Evolutionary conservation across 1,140 invertebrate genomes (phyloP).

Genomic region (Penaeus indicus): DNA sequence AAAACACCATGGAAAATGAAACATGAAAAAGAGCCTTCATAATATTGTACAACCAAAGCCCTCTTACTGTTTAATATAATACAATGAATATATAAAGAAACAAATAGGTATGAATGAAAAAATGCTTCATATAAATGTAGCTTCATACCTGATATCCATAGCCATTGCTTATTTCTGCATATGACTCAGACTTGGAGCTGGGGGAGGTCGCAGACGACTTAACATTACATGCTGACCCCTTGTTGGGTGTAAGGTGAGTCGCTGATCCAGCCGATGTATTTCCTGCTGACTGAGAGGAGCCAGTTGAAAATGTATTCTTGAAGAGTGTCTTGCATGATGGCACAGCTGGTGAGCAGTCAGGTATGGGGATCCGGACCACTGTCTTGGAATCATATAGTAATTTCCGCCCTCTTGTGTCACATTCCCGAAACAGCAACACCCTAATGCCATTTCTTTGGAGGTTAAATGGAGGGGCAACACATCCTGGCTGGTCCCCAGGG

Average conservation of each 20-base stretch:
- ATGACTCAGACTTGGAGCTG: slow-evolving; percentile 38
- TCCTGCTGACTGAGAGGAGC: neutral
- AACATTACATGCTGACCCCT: slow-evolving; percentile 5
- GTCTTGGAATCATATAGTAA: slow-evolving; percentile 88
- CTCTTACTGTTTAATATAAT: neutral
- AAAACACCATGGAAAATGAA: too few species aligned
- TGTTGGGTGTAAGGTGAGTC: neutral
- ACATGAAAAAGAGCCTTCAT: too few species aligned
- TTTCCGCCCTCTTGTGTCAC: slow-evolving; percentile 83
- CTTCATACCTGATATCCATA: slow-evolving; percentile 52
- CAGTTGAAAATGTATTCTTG: slow-evolving; percentile 9
- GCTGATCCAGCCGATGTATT: neutral
- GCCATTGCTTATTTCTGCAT: slow-evolving; percentile 41
- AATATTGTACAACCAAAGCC: too few species aligned
- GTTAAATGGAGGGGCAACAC: neutral
- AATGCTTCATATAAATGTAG: neutral
- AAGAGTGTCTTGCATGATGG: slow-evolving; percentile 32
- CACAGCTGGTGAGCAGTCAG: slow-evolving; percentile 13
- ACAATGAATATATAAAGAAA: neutral
- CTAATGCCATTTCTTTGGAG: slow-evolving; percentile 69
- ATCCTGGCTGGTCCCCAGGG: neutral
- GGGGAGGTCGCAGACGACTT: slow-evolving; percentile 11
- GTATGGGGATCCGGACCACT: slow-evolving; percentile 74
- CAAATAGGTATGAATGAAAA: neutral
- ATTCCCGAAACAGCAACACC: slow-evolving; percentile 86